phyloP scores from a whole-genome alignment of 2,113 vertebrate species.

The Chionis minor region DNA sequence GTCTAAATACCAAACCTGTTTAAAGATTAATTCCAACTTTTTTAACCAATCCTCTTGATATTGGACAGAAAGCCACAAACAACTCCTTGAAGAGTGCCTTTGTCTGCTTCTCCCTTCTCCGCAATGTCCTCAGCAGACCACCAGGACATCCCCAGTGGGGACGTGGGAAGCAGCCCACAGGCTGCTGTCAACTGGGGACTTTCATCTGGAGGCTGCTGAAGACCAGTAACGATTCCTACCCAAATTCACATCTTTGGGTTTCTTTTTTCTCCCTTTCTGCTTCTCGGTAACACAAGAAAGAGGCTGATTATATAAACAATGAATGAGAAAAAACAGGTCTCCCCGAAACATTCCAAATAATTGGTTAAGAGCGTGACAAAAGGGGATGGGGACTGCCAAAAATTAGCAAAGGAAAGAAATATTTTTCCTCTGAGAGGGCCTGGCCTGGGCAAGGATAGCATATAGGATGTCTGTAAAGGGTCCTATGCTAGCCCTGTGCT shows the following conservation, averaged over 20 bases:
- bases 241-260: neutral
- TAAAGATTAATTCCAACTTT: neutral
- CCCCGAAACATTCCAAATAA: neutral
- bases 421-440: neutral
- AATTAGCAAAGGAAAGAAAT: neutral
- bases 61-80: neutral
- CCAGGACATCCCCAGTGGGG: neutral
- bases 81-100: neutral
- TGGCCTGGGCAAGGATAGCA: neutral
- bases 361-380: neutral
- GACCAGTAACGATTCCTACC: neutral
- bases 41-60: neutral
- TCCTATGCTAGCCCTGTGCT: neutral
- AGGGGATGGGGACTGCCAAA: neutral
- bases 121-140: neutral
- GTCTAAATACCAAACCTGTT: neutral
- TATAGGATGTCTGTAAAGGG: neutral
- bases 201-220: neutral
- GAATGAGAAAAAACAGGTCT: neutral
- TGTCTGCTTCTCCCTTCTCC: neutral
- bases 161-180: neutral
- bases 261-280: neutral
- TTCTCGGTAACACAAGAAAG: neutral
- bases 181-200: neutral
- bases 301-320: neutral